Evolutionary conservation across 2,797 vertebrate genomes (phyloP).

Genomic region (Sarcophilus harrisii): DNA sequence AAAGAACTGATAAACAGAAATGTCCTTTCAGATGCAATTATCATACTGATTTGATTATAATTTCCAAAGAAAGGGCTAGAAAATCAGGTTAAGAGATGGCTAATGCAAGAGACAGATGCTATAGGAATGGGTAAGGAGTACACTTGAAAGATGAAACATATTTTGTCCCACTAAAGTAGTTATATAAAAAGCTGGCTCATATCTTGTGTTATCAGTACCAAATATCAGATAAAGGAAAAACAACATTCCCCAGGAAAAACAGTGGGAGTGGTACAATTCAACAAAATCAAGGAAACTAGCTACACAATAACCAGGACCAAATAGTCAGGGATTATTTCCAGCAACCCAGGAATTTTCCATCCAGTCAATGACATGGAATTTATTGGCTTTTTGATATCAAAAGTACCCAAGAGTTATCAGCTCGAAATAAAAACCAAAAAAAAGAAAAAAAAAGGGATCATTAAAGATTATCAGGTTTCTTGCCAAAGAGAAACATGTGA

Average conservation of each 20-base stretch:
- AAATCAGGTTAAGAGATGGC: neutral
- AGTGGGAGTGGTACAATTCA: neutral
- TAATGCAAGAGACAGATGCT: neutral
- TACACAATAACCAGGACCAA: neutral
- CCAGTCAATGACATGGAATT: neutral
- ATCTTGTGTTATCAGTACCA: neutral
- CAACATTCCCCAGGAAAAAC: neutral
- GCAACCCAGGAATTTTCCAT: constrained; percentile 35
- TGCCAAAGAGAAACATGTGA: constrained; percentile 22
- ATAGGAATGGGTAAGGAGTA: neutral
- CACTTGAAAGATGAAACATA: neutral
- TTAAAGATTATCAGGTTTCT: constrained; percentile 58
- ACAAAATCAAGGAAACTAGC: neutral
- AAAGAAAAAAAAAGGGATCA: constrained; percentile 52
- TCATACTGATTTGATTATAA: neutral
- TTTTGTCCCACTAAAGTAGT: neutral
- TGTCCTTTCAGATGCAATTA: neutral
- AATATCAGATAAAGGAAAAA: neutral
- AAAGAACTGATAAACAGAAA: neutral
- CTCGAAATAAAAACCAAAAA: constrained; percentile 34
- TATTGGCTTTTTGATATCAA: constrained; percentile 43
- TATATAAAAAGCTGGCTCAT: neutral
- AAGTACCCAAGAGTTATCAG: constrained; percentile 25
- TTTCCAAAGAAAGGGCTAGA: neutral
- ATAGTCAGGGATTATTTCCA: constrained; percentile 9